Base-by-base conservation (phyloP, 2,113 vertebrate genomes). In the Oreocharis arfaki region DNA sequence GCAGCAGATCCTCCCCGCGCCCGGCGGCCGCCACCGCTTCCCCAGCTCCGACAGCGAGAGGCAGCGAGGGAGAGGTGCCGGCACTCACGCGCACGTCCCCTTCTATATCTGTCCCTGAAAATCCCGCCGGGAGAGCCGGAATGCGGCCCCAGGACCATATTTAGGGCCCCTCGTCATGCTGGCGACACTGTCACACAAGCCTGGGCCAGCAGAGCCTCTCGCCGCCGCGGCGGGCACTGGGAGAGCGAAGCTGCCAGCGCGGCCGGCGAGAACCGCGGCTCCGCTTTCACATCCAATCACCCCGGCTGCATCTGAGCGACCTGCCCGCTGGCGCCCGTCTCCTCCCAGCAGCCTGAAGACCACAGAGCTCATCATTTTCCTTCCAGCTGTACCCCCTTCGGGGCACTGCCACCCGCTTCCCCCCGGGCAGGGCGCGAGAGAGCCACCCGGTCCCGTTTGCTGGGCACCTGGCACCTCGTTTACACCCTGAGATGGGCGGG, bases 201-300 rank as follows among this genome's bases (percentile, higher is more conserved):
- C 85, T 2, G 57, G 90, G 32, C 83, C 82, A 56, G 87, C 50
- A 32, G 20, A 89, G 9, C 21, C 94, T 61, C 37, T 30, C 1
- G 5, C 7, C 1, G 49, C 22, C 7, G 74, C 19, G 3, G 49
- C 8, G 35, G 69, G 60, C 33, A 61, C 6, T 0, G 21, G 41
- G 19, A 87, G 53, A 71, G 55, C 17, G 33, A 7, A 44, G 86
- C 82, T 27, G 89, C 56, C 60, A 11, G 61, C 20, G 13, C n/a
- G 9, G 75, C 39, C n/a, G 9, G 55, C 7, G 22, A 68, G 46
- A 7, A 0, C 75, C 3, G 20, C 35, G 4, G 74, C 93, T 83
- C 71, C 32, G 61, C 95, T 93, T 93, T 94, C 96, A 96, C 96
- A 92, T 95, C 93, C 80, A 3, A 97, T 93, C 88, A 89, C 53